A percentile compares a stretch with the other conserved stretches of the same genome.
These are phyloP conservation scores for Ovibos moschatus DNA, from an alignment of 2,113 vertebrate species.

Conservation along the genomic window DNA sequence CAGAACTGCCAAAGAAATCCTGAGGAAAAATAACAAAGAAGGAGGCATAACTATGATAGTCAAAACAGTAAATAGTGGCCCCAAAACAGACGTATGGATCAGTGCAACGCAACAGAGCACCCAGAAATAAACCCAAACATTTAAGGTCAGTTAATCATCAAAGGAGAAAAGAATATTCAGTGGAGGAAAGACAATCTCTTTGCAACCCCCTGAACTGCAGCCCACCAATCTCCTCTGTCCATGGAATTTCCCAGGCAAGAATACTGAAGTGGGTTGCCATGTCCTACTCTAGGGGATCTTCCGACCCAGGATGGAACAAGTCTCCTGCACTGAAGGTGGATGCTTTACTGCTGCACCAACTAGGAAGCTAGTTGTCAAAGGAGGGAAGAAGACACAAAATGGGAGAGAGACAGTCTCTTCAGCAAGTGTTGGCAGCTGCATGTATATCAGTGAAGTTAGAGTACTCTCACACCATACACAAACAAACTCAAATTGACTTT, in stretches of 20 bases:
- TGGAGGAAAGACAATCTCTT: neutral
- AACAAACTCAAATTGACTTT: neutral
- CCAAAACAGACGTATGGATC: neutral
- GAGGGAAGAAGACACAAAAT: neutral
- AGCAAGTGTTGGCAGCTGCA: neutral
- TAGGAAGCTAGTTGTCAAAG: neutral
- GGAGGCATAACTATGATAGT: neutral
- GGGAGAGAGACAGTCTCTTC: neutral
- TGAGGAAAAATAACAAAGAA: neutral
- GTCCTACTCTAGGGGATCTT: neutral
- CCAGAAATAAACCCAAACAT: neutral
- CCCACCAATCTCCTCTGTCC: neutral
- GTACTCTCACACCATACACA: neutral
- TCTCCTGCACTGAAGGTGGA: neutral
- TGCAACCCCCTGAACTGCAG: neutral
- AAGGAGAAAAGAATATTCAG: neutral
- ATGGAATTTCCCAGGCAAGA: neutral
- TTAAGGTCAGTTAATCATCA: neutral
- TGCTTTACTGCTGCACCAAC: neutral
- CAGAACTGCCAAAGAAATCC: neutral
- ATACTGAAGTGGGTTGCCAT: neutral
- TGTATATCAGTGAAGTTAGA: neutral
- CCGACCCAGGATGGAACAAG: accelerated
- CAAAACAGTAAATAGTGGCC: neutral
- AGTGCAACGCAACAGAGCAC: neutral